phyloP scores from a whole-genome alignment of 2,888 invertebrate species.

The Hoplodrina blanda region DNA sequence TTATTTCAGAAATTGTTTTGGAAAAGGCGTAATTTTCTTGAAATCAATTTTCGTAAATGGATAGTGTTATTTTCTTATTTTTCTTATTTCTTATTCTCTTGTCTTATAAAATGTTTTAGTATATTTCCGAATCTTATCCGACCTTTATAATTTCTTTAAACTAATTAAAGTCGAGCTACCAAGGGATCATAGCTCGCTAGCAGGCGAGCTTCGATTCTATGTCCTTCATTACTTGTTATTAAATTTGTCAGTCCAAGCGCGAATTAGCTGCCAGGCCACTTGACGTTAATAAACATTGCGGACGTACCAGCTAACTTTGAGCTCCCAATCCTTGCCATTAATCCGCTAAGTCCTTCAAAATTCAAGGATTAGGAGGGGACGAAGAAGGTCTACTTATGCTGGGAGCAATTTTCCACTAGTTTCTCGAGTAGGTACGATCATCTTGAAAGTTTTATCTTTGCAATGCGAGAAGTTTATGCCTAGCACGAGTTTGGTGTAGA shows the following conservation, averaged over 20 bases:
- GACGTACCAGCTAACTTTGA: conserved; percentile 66
- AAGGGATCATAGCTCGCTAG: conserved; percentile 50
- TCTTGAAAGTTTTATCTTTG: conserved; percentile 79
- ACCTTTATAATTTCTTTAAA: conserved; percentile 36
- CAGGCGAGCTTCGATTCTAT: conserved; percentile 59
- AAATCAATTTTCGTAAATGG: too few relatives aligned
- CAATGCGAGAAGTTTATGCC: conserved; percentile 65
- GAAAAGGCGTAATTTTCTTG: too few relatives aligned
- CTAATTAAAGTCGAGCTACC: conserved; percentile 32
- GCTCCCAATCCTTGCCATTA: conserved; percentile 56
- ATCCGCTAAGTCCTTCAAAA: conserved; percentile 47
- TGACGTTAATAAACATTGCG: conserved; percentile 82
- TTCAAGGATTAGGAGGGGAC: conserved; percentile 40
- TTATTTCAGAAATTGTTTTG: too few relatives aligned
- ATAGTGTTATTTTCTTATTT: too few relatives aligned
- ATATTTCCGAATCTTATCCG: conserved; percentile 2
- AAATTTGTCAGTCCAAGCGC: conserved; percentile 82
- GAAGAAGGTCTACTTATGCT: conserved; percentile 62
- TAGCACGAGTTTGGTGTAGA: conserved; percentile 51
- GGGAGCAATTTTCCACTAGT: conserved; percentile 74
- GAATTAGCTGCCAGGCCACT: conserved; percentile 79
- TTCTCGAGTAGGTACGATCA: conserved; percentile 71
- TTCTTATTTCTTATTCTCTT: too few relatives aligned
- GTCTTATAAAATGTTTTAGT: too few relatives aligned
- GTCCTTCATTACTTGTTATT: conserved; percentile 79